phyloP scores from a whole-genome alignment of 30 jellyfish, hydroid and myxozoan genomes.

The Mastigias papua region DNA sequence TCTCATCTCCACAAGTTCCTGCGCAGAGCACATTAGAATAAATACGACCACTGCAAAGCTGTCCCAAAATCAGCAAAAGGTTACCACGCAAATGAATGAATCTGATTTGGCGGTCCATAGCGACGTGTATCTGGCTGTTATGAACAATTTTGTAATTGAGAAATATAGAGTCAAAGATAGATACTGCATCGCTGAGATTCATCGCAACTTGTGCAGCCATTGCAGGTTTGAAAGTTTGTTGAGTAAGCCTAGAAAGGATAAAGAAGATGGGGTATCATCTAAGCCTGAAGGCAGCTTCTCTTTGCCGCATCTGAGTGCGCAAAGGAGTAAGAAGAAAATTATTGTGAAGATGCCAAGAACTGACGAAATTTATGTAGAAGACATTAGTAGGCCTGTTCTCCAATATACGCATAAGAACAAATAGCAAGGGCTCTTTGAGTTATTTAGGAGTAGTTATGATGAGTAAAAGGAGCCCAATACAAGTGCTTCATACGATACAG shows the following conservation, averaged over 20 bases:
- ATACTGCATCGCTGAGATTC: constrained; percentile 32
- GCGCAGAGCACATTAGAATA: no score
- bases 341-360: constrained; percentile 46
- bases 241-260: background rate
- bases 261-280: background rate
- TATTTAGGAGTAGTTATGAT: no score
- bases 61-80: no score
- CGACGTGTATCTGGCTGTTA: background rate
- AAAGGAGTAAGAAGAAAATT: constrained; percentile 13
- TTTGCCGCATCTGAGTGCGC: background rate
- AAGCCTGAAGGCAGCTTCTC: background rate
- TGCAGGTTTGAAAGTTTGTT: constrained; percentile 23
- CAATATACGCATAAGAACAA: constrained; percentile 1
- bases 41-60: no score
- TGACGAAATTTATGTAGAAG: background rate
- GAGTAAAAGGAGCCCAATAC: no score
- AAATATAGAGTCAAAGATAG: constrained; percentile 54
- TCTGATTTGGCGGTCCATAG: no score
- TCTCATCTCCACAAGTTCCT: no score
- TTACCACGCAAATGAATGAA: no score
- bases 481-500: no score
- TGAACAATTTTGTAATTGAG: constrained; percentile 3
- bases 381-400: background rate
- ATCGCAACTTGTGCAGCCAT: constrained; percentile 37
- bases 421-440: no score